A percentile compares a stretch with the other conserved stretches of the same genome.
These are phyloP conservation scores for Trochalopteron elliotii DNA, from an alignment of 2,113 vertebrate genomes.

Conservation along the genomic window DNA sequence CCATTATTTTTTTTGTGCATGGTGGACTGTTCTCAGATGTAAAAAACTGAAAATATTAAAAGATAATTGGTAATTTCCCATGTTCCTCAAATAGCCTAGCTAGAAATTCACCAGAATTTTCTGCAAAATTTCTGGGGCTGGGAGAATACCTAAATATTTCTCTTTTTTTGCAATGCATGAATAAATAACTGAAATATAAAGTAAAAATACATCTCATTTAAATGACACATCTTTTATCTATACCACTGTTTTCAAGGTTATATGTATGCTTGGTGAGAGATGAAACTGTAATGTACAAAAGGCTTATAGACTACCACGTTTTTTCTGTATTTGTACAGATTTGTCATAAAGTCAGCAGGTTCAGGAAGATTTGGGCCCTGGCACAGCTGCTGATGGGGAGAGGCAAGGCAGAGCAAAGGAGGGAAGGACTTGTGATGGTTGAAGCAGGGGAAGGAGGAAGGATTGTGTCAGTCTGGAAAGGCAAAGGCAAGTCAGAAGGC, in stretches of 20 bases:
- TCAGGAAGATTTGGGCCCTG: not conserved
- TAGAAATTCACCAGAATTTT: not conserved
- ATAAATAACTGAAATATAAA: not conserved
- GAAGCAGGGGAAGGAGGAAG: not conserved
- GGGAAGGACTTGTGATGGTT: not conserved
- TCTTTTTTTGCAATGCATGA: not conserved
- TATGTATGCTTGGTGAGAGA: not conserved
- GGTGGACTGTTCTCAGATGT: not conserved
- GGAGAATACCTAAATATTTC: not conserved
- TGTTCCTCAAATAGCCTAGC: not conserved
- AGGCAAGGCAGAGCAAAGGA: not conserved
- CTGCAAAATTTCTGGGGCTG: not conserved
- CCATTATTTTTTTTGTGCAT: not conserved
- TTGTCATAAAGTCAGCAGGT: not conserved
- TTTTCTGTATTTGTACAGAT: not conserved
- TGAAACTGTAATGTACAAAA: not conserved
- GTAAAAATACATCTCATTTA: not conserved
- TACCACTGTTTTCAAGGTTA: not conserved
- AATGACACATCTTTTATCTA: not conserved
- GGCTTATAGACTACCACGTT: not conserved
- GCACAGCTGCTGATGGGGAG: not conserved
- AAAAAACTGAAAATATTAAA: not conserved
- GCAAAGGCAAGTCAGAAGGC: not conserved
- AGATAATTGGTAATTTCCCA: not conserved
- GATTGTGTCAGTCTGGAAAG: conserved; percentile 6